These are phyloP conservation scores for Anarsia innoxiella DNA, from an alignment of 2,888 invertebrate species.

Conservation along the genomic window DNA sequence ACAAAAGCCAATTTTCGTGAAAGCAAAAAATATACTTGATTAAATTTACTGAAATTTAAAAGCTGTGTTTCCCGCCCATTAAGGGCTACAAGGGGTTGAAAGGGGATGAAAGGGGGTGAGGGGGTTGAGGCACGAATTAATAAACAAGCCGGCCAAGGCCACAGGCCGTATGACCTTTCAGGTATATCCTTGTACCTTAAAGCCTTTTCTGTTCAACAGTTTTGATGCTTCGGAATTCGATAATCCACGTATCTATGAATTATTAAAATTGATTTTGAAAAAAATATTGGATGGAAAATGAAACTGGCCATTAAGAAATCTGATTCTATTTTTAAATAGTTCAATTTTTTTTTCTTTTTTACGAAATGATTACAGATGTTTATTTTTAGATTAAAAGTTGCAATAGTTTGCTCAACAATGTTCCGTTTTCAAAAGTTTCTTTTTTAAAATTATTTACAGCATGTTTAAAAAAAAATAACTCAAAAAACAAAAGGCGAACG, in stretches of 20 bases:
- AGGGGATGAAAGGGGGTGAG: conserved; percentile 32
- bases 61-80: conserved; percentile 61
- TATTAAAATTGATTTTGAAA: too few relatives aligned
- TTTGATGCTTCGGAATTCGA: too few relatives aligned
- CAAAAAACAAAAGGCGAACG: conserved; percentile 8
- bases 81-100: conserved; percentile 54
- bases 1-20: conserved; percentile 23
- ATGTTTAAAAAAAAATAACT: conserved; percentile 15
- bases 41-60: conserved; percentile 61
- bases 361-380: too few relatives aligned
- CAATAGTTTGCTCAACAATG: too few relatives aligned
- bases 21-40: conserved; percentile 43
- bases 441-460: background rate
- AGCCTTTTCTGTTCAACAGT: too few relatives aligned
- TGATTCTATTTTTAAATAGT: too few relatives aligned
- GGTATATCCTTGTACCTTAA: conserved; percentile 44
- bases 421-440: too few relatives aligned
- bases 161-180: conserved; percentile 48
- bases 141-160: conserved; percentile 69
- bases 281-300: too few relatives aligned
- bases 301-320: too few relatives aligned
- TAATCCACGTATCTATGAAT: too few relatives aligned
- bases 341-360: too few relatives aligned
- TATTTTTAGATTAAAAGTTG: too few relatives aligned
- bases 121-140: conserved; percentile 61